phyloP scores from a whole-genome alignment of 2,888 invertebrate species.

The Lymantria dispar region DNA sequence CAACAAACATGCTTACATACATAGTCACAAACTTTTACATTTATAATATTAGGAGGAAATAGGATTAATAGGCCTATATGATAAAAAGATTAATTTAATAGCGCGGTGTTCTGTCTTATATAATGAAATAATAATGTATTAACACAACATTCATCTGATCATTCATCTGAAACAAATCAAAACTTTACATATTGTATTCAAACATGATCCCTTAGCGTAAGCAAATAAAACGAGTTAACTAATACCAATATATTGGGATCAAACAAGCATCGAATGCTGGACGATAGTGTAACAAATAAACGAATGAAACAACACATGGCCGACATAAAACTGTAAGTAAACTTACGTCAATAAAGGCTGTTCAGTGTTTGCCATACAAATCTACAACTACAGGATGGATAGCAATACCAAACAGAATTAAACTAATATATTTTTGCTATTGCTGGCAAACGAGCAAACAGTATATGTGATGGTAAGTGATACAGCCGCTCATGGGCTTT shows the following conservation, averaged over 20 bases:
- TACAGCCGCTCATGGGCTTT: no score
- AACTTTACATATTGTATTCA: not conserved
- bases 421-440: no score
- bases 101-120: no score
- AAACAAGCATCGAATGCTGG: conserved; percentile 38
- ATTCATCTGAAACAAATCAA: not conserved
- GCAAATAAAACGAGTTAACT: conserved; percentile 32
- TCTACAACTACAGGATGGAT: conserved; percentile 14
- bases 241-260: conserved; percentile 36
- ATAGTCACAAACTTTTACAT: no score
- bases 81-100: no score
- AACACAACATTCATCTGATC: no score
- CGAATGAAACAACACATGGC: conserved; percentile 57
- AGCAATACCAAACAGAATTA: not conserved
- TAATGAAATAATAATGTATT: no score
- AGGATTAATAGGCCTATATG: no score
- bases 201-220: conserved; percentile 7
- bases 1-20: no score
- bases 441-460: no score
- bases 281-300: conserved; percentile 45
- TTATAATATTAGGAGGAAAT: no score
- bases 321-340: conserved; percentile 47
- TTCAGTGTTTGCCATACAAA: conserved; percentile 34
- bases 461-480: no score
- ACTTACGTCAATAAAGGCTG: conserved; percentile 44